phyloP scores from a whole-genome alignment of 2,797 vertebrate genomes.

The Harpagifer antarcticus region DNA sequence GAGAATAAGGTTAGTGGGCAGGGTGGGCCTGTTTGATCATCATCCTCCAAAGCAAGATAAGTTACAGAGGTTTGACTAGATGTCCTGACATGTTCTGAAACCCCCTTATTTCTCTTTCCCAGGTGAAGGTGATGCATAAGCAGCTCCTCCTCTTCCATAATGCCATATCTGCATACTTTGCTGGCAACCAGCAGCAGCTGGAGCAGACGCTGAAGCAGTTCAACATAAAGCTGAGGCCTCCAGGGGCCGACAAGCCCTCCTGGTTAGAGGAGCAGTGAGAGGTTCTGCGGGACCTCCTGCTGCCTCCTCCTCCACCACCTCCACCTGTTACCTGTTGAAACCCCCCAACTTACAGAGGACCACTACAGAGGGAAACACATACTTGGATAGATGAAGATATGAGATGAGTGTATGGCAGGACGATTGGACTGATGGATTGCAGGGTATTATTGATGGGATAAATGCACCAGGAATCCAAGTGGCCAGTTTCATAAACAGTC shows the following conservation, averaged over 20 bases:
- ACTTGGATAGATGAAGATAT: constrained; percentile 39
- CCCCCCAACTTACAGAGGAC: constrained; percentile 69
- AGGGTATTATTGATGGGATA: constrained; percentile 52
- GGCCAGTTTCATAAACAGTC: constrained; percentile 64
- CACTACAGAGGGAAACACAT: constrained; percentile 54
- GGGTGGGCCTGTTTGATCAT: background rate
- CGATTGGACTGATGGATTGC: constrained; percentile 37
- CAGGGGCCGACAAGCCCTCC: constrained; percentile 93
- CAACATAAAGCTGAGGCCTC: constrained; percentile 94
- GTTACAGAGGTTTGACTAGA: background rate
- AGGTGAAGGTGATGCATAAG: constrained; percentile 99
- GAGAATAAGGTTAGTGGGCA: constrained; percentile 92
- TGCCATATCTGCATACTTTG: constrained; percentile 97
- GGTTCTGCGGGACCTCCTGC: constrained; percentile 30
- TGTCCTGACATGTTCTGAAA: background rate
- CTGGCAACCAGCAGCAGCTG: constrained; percentile 97
- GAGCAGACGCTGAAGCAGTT: constrained; percentile 97
- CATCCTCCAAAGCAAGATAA: background rate
- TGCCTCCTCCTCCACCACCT: constrained; percentile 50
- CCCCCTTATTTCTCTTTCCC: constrained; percentile 23
- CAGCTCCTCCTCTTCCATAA: constrained; percentile 98
- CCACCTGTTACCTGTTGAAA: constrained; percentile 65
- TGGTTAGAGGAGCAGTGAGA: constrained; percentile 98
- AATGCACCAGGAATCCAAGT: constrained; percentile 51
- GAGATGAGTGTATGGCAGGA: constrained; percentile 29